phyloP scores from a whole-genome alignment of 2,113 vertebrate species.

The Dicrurus megarhynchus region DNA sequence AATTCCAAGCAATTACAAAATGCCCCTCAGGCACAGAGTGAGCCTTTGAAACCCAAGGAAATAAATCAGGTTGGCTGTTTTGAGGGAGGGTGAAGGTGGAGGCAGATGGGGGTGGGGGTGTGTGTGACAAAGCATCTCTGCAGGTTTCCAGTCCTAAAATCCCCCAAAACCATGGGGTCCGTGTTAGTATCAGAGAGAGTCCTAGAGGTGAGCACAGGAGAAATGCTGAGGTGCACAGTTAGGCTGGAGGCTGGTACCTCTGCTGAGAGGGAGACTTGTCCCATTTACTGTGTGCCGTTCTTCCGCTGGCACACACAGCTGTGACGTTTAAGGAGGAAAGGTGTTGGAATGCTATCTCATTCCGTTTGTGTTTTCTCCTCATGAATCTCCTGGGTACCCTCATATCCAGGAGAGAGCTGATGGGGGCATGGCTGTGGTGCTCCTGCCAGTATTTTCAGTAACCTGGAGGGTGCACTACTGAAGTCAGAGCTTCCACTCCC shows the following conservation, averaged over 20 bases:
- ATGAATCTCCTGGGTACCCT: neutral
- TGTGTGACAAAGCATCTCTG: neutral
- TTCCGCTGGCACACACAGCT: neutral
- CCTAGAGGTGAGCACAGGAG: neutral
- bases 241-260: neutral
- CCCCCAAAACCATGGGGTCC: neutral
- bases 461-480: neutral
- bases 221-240: neutral
- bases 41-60: neutral
- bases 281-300: rapidly evolving
- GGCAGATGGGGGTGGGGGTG: rapidly evolving
- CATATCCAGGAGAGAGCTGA: neutral
- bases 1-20: neutral
- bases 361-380: neutral
- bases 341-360: neutral
- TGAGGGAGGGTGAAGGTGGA: neutral
- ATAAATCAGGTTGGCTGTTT: neutral
- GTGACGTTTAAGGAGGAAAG: neutral
- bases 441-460: neutral
- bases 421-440: too few relatives aligned
- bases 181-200: neutral
- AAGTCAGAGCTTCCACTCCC: neutral
- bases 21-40: neutral
- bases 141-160: neutral
- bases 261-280: neutral